Evolutionary conservation across 1,140 invertebrate species (phyloP), one percentile per base, ranked within the genome.

Genomic region (Pissodes strobi): DNA sequence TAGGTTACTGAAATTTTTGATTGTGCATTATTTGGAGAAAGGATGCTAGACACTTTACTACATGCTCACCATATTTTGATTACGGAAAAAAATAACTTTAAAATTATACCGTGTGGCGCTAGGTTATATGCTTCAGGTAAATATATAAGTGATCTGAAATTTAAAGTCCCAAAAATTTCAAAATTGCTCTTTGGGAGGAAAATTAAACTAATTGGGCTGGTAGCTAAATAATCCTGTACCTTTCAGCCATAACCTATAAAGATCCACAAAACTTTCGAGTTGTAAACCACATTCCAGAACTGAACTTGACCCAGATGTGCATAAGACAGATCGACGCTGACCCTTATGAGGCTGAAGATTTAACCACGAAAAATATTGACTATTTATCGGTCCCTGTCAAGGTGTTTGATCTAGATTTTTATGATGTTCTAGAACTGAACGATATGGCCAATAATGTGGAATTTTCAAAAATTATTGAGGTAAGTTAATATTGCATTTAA

Each of bases 1-100:
- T 75, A 91, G 17, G 81, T 92, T 1, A 91, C 89, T 48, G 91
- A 93, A 79, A 87, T 87, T 43, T 88, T 92, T 82, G 91, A 93
- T 82, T 86, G 86, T 61, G 90, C 85, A 1, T 72, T 92, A 18
- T 87, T 92, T 77, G 91, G 91, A 12, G 91, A 92, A 79, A 80
- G 85, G 68, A 81, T 88, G 27, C 74, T 92, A 27, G 79, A 85
- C 69, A 86, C 87, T 17, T 69, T 93, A 19, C 74, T 82, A 27
- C 85, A 91, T 81, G 89, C 89, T 4, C 87, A 86, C 82, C 72
- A 85, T 58, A 73, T 84, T 66, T 75, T 91, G 17, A 71, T 90
- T 17, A 60, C 69, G 1, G 39, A 68, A 15, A 53, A 74, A 13
- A 41, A 73, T 67, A 73, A 72, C 52, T 80, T 76, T 46, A 80